phyloP scores from a whole-genome alignment of 2,797 vertebrate genomes.

The Helicolenus hilgendorfi region DNA sequence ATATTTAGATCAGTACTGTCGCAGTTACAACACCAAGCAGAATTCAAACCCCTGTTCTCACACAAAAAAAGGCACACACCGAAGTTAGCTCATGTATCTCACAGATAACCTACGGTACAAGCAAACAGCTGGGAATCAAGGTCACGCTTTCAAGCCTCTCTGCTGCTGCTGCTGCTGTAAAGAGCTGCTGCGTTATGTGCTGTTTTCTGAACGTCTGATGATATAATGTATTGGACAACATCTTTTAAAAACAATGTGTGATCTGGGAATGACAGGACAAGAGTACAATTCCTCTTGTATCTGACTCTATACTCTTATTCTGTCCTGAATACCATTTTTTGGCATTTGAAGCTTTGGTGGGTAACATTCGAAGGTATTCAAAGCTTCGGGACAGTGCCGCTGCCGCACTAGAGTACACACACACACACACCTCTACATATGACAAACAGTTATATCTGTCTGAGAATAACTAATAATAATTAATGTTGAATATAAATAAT shows the following conservation, averaged over 20 bases:
- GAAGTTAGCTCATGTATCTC: slow-evolving; percentile 52
- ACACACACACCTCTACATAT: too few species aligned
- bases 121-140: slow-evolving; percentile 65
- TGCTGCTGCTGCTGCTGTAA: not conserved
- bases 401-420: too few species aligned
- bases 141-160: slow-evolving; percentile 50
- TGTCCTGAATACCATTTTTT: too few species aligned
- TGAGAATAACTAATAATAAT: too few species aligned
- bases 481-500: too few species aligned
- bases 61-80: slow-evolving; percentile 37
- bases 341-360: too few species aligned
- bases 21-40: slow-evolving; percentile 78
- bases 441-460: too few species aligned
- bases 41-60: slow-evolving; percentile 75
- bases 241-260: not conserved
- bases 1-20: slow-evolving; percentile 87
- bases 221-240: not conserved
- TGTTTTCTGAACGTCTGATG: not conserved
- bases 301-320: not conserved
- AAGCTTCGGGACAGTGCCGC: too few species aligned
- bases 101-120: slow-evolving; percentile 49
- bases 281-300: not conserved
- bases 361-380: too few species aligned
- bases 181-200: not conserved
- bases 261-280: not conserved